Conservation (phyloP, 1,140 invertebrate species). For the Anadara kagoshimensis region DNA sequence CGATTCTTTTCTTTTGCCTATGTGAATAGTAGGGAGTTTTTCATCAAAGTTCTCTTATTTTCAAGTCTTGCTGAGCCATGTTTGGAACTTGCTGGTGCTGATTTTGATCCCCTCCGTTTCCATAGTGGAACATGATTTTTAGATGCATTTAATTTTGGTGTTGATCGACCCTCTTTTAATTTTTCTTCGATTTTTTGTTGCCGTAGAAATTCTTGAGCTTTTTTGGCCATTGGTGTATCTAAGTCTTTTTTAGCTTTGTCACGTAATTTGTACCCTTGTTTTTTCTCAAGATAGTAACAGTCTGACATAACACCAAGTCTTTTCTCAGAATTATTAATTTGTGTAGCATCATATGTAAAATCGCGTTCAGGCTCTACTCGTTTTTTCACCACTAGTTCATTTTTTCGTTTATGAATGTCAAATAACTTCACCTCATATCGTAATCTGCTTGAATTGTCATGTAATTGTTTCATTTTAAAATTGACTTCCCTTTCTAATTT, state of each 20-base stretch:
- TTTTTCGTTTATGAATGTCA: constrained; percentile 64
- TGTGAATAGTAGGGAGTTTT: constrained; percentile 31
- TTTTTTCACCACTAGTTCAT: constrained; percentile 57
- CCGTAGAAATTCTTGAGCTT: constrained; percentile 54
- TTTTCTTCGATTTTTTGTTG: constrained; percentile 21
- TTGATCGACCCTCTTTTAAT: constrained; percentile 13
- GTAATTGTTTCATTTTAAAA: constrained; percentile 53
- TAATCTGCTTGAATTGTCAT: constrained; percentile 56
- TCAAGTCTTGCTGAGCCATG: neutral
- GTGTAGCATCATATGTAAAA: constrained; percentile 62
- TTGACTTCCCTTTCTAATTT: constrained; percentile 55
- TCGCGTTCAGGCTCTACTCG: constrained; percentile 58
- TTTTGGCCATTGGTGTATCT: constrained; percentile 52
- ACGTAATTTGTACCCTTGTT: constrained; percentile 55
- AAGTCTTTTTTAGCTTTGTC: constrained; percentile 51
- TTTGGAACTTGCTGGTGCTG: constrained; percentile 44
- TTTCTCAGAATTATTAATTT: constrained; percentile 58
- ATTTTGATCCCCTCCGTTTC: constrained; percentile 44
- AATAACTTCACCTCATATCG: constrained; percentile 66
- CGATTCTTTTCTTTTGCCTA: constrained; percentile 38
- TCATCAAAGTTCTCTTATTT: constrained; percentile 9
- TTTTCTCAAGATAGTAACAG: constrained; percentile 63
- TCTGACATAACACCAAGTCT: constrained; percentile 55
- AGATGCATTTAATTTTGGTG: constrained; percentile 31
- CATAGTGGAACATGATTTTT: constrained; percentile 7